Conservation (phyloP, 2,113 vertebrate species). For the Syrrhaptes paradoxus region DNA sequence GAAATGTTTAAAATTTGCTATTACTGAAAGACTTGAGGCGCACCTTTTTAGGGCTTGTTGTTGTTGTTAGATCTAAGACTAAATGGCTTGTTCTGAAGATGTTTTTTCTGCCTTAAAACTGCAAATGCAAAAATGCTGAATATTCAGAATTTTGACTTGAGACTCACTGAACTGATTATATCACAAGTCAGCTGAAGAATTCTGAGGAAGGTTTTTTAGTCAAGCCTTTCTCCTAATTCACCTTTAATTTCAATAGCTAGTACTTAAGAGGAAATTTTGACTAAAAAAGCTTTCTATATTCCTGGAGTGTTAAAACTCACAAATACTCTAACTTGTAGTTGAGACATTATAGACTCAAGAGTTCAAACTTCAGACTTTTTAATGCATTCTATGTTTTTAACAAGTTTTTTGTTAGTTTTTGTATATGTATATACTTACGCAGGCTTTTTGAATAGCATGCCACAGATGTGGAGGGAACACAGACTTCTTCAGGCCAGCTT, state of each 20-base stretch:
- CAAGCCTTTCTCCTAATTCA: not conserved
- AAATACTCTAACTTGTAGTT: not conserved
- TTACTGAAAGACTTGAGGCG: not conserved
- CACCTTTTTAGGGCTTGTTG: not conserved
- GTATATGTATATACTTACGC: not conserved
- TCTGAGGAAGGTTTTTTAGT: not conserved
- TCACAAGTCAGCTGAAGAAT: not conserved
- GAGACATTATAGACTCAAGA: not conserved
- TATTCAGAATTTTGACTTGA: not conserved
- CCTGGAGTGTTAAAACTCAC: not conserved
- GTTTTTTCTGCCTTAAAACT: constrained; percentile 45
- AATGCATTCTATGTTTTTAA: not conserved
- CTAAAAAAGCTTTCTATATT: not conserved
- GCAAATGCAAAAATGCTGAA: not conserved
- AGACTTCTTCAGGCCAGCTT: not conserved
- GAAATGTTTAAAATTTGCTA: not conserved
- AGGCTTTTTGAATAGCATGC: not conserved
- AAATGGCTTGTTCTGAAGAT: not conserved
- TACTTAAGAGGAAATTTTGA: not conserved
- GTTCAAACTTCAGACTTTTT: not conserved
- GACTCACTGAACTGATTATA: not conserved
- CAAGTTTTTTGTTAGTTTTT: not conserved
- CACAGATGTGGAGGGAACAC: not conserved
- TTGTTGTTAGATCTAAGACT: not conserved
- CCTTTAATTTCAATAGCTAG: not conserved